A percentile compares a stretch with the other conserved stretches of the same genome.
Conservation (phyloP, 2,797 vertebrate genomes). For the Sarcoramphus papa region DNA sequence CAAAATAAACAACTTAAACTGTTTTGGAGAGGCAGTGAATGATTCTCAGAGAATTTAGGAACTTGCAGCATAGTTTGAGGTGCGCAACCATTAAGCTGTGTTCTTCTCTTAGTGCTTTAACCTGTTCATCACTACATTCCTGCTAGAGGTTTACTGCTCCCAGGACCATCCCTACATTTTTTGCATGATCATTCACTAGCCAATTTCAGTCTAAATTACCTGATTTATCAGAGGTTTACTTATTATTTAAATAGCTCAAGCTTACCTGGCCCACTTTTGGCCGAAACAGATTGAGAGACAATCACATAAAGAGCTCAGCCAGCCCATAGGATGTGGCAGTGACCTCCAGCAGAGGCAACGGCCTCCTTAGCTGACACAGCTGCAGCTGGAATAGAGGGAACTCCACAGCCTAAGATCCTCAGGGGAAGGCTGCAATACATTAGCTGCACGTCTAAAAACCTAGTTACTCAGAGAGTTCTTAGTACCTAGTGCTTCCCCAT, state of each 20-base stretch:
- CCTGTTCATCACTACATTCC: neutral
- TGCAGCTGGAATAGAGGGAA: neutral
- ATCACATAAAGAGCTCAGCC: neutral
- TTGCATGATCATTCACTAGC: neutral
- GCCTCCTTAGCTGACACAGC: neutral
- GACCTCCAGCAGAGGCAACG: neutral
- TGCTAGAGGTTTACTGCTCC: neutral
- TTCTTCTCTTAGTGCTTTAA: neutral
- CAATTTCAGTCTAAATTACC: neutral
- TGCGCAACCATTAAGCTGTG: neutral
- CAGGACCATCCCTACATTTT: neutral
- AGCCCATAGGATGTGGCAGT: neutral
- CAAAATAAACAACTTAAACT: conserved; percentile 17
- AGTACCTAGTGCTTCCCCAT: neutral
- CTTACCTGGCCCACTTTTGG: neutral
- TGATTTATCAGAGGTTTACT: neutral
- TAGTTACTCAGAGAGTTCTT: neutral
- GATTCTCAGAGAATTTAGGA: neutral
- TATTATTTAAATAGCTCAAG: neutral
- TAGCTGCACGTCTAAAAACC: neutral
- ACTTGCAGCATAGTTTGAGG: neutral
- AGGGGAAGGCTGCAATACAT: neutral
- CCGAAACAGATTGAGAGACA: neutral
- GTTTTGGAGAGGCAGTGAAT: neutral
- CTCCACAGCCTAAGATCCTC: neutral